phyloP scores from a whole-genome alignment of 2,888 invertebrate genomes.

The Clusia tigrina region DNA sequence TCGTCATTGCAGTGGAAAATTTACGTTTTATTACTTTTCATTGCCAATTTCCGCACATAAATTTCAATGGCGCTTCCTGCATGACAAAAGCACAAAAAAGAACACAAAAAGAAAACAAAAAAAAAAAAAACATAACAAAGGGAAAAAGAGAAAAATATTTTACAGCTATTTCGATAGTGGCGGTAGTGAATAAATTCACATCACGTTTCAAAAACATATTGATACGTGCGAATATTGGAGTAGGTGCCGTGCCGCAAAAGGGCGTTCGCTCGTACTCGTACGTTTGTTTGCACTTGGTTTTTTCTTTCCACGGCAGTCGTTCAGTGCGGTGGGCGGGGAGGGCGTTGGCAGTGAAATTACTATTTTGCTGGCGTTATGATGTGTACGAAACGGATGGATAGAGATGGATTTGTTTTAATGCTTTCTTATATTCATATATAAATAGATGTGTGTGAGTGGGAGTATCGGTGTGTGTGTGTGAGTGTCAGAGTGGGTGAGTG shows the following conservation, averaged over 20 bases:
- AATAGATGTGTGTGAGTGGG: conserved; percentile 20
- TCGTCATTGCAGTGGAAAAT: conserved; percentile 1
- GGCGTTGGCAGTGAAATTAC: conserved; percentile 13
- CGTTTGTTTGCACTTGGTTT: neutral
- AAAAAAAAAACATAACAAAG: neutral
- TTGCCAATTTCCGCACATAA: conserved; percentile 11
- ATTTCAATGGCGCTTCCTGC: neutral
- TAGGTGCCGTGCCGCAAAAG: neutral
- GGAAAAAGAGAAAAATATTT: neutral
- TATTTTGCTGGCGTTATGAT: conserved; percentile 8
- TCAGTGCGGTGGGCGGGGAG: neutral
- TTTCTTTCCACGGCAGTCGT: neutral
- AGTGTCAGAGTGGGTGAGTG: conserved; percentile 31
- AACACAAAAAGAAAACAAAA: neutral
- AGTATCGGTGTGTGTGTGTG: conserved; percentile 37
- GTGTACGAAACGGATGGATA: neutral
- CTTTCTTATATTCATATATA: neutral
- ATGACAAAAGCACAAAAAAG: neutral
- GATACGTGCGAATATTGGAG: conserved; percentile 14
- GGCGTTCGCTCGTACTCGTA: neutral
- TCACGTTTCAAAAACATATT: conserved; percentile 18
- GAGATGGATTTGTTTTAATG: conserved; percentile 12
- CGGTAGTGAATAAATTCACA: conserved; percentile 8
- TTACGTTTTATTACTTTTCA: conserved; percentile 12
- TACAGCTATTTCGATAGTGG: neutral